Evolutionary conservation across 35 echinoderm and acorn worm species (phyloP).

Genomic region (Amphiura filiformis): DNA sequence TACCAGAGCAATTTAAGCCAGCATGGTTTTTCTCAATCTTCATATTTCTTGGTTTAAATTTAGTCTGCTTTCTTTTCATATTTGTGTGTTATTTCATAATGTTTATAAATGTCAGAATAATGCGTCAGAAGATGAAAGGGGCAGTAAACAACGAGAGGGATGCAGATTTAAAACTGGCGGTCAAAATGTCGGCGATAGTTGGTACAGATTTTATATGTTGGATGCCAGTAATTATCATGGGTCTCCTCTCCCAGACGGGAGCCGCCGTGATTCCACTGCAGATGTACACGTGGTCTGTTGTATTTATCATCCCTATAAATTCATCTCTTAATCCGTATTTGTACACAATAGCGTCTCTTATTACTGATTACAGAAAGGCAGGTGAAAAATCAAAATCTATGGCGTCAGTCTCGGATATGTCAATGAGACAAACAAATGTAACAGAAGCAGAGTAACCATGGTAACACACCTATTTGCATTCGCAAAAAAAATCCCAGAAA

Average conservation of each 20-base stretch:
- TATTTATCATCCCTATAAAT: slow-evolving; percentile 78
- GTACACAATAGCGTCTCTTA: slow-evolving; percentile 40
- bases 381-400: too few relatives aligned
- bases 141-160: background rate
- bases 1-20: background rate
- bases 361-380: background rate
- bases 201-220: slow-evolving; percentile 77
- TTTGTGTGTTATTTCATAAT: slow-evolving; percentile 44
- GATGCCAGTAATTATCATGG: slow-evolving; percentile 76
- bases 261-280: slow-evolving; percentile 19
- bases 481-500: too few relatives aligned
- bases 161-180: slow-evolving; percentile 63
- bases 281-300: slow-evolving; percentile 69
- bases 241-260: slow-evolving; percentile 50
- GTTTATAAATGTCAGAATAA: slow-evolving; percentile 55
- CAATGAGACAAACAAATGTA: too few relatives aligned
- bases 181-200: slow-evolving; percentile 69
- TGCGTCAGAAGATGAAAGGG: slow-evolving; percentile 4
- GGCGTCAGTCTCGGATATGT: too few relatives aligned
- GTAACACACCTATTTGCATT: too few relatives aligned
- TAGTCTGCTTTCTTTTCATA: slow-evolving; percentile 47
- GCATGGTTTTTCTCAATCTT: slow-evolving; percentile 58
- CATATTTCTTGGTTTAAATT: slow-evolving; percentile 58
- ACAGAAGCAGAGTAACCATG: too few relatives aligned
- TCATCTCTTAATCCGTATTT: slow-evolving; percentile 77